Evolutionary conservation across 2,113 vertebrate genomes (phyloP), one percentile per base, ranked within the genome.

Genomic region (Alces alces): DNA sequence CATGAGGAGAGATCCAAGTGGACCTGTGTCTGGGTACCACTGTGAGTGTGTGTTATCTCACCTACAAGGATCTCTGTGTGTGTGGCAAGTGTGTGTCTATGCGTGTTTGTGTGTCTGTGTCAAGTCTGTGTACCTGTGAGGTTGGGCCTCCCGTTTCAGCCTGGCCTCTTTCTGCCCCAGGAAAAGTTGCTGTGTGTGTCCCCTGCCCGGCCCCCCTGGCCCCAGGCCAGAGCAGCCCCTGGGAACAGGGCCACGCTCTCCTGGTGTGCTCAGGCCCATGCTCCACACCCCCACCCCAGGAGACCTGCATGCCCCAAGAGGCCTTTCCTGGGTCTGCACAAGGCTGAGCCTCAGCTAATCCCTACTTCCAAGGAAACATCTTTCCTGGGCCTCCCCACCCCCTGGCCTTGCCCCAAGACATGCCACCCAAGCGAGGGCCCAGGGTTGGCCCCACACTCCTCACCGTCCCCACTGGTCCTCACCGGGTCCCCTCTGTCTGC

Each of bases 171-270:
- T 25, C 28, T 17, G 10, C 47, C 27, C 45, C 21, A 14, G 33
- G 54, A 84, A 33, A 50, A 10, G 64, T 23, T 30, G 4, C 14
- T 13, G 8, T 2, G 45, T 50, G 45, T 50, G 23, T 39, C 8
- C 15, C 36, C 50, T 5, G 6, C 33, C 54, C 50, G 0, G 57
- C 58, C 36, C 14, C 19, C 3, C 4, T 3, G 6, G 27, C 5
- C 4, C 73, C 47, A 7, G 21, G 7, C 54, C 64, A 1, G 47
- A 36, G 55, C 52, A 27, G 30, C 3, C 45, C 43, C 12, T 36
- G 39, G 58, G 79, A 15, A 21, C 0, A 16, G 19, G 50, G 58
- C 25, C 0, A 2, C 15, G 50, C 4, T 23, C 28, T 58, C 17
- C 57, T 39, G 61, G 52, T 73, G 73, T 16, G 52, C 13, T 27